phyloP scores from a whole-genome alignment of 92 coral and sea anemone genomes.

The Porites lobata region DNA sequence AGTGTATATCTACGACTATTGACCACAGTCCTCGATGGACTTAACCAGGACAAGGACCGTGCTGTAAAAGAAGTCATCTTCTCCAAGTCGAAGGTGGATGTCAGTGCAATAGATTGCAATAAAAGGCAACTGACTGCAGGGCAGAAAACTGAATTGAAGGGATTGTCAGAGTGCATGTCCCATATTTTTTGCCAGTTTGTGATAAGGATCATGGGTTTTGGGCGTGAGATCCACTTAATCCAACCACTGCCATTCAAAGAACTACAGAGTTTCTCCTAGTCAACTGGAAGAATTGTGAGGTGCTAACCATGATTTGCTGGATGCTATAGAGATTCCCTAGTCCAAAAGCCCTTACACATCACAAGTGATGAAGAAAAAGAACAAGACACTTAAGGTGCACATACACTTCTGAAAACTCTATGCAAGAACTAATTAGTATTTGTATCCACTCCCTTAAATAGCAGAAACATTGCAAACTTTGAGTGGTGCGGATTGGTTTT shows the following conservation, averaged over 20 bases:
- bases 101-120: slow-evolving; percentile 8
- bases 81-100: background rate
- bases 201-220: slow-evolving; percentile 38
- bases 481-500: slow-evolving; percentile 61
- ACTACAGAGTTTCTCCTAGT: slow-evolving; percentile 44
- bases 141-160: background rate
- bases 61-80: background rate
- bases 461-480: slow-evolving; percentile 62
- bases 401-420: slow-evolving; percentile 49
- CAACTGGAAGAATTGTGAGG: slow-evolving; percentile 45
- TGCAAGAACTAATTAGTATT: slow-evolving; percentile 57
- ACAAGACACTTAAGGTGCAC: slow-evolving; percentile 19
- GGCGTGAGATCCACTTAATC: background rate
- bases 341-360: slow-evolving; percentile 49
- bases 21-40: background rate
- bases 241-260: slow-evolving; percentile 24
- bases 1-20: background rate
- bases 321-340: slow-evolving; percentile 9
- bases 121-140: slow-evolving; percentile 6
- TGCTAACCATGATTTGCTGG: slow-evolving; percentile 28
- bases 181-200: slow-evolving; percentile 31
- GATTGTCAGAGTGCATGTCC: slow-evolving; percentile 30
- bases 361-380: slow-evolving; percentile 39
- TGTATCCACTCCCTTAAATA: slow-evolving; percentile 52
- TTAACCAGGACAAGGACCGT: background rate